Conservation (phyloP, 2,797 vertebrate genomes). For the Fundulus diaphanus region DNA sequence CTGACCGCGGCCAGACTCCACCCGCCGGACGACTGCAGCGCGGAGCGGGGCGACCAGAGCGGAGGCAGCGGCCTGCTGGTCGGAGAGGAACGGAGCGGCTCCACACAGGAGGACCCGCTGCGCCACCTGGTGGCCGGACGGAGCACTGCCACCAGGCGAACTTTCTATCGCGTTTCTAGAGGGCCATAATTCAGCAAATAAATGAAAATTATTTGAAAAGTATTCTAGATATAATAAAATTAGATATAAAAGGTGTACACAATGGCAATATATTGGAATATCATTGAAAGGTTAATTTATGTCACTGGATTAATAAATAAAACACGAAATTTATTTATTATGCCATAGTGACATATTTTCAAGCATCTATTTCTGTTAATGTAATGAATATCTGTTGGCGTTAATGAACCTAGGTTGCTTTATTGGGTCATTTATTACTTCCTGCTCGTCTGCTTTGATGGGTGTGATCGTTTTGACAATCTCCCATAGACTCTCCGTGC, state of each 20-base stretch:
- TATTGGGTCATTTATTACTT: too few species aligned
- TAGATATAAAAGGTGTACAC: not conserved
- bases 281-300: too few species aligned
- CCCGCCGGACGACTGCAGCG: slow-evolving; percentile 47
- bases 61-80: slow-evolving; percentile 4
- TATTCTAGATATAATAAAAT: not conserved
- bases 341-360: too few species aligned
- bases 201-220: not conserved
- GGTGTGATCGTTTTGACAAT: too few species aligned
- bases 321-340: too few species aligned
- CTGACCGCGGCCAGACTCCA: slow-evolving; percentile 56
- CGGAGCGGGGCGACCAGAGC: slow-evolving; percentile 9
- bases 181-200: not conserved
- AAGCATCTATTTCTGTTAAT: too few species aligned
- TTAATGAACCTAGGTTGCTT: not conserved
- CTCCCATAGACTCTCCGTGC: too few species aligned
- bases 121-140: slow-evolving; percentile 36
- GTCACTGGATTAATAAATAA: too few species aligned
- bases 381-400: too few species aligned
- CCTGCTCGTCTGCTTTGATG: too few species aligned
- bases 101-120: not conserved
- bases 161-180: not conserved
- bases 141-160: not conserved
- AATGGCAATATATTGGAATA: not conserved
- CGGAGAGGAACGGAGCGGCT: slow-evolving; percentile 2